A percentile compares a stretch with the other conserved stretches of the same genome.
These are phyloP conservation scores for Montipora capricornis DNA, from an alignment of 64 coral and sea anemone genomes.

Conservation along the genomic window DNA sequence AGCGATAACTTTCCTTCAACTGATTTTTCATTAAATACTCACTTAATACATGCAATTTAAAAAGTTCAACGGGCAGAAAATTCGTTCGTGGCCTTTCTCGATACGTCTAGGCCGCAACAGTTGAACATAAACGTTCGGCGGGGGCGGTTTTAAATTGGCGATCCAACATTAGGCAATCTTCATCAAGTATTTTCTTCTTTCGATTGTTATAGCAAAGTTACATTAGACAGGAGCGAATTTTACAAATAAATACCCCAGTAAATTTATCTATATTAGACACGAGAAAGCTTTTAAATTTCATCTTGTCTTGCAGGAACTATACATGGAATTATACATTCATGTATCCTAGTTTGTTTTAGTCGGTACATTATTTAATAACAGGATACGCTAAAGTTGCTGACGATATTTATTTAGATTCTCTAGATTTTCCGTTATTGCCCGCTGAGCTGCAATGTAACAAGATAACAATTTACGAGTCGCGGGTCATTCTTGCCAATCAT, in stretches of 20 bases:
- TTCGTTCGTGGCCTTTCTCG: too few relatives aligned
- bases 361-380: background rate
- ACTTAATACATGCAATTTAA: too few relatives aligned
- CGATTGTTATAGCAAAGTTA: too few relatives aligned
- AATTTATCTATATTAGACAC: background rate
- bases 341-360: background rate
- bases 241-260: background rate
- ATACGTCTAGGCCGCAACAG: too few relatives aligned
- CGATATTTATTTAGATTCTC: constrained; percentile 13
- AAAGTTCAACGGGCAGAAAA: too few relatives aligned
- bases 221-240: background rate
- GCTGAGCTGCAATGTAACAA: constrained; percentile 8
- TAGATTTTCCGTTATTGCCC: background rate
- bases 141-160: too few relatives aligned
- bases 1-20: too few relatives aligned
- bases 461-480: background rate
- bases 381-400: constrained; percentile 1
- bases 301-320: background rate
- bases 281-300: background rate
- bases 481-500: constrained; percentile 26
- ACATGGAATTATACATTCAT: background rate
- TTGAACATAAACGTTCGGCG: too few relatives aligned
- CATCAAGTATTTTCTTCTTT: too few relatives aligned
- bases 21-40: too few relatives aligned
- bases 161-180: too few relatives aligned